A percentile compares a stretch with the other conserved stretches of the same genome.
Conservation (phyloP, 1,140 invertebrate genomes). For the Tetramorium alpestre region DNA sequence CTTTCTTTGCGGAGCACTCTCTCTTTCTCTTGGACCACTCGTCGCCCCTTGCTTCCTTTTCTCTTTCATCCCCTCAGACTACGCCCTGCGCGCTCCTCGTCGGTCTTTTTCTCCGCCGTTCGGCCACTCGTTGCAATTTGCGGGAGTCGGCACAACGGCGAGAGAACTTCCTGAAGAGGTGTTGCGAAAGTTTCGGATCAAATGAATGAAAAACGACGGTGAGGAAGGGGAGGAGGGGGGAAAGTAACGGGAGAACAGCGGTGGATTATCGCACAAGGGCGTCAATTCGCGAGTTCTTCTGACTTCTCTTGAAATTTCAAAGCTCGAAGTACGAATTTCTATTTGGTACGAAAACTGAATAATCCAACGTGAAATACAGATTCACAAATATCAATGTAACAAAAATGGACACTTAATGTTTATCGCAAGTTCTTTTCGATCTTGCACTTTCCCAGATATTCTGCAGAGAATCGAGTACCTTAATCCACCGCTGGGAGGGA, state of each 20-base stretch:
- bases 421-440: not conserved
- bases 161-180: slow-evolving; percentile 51
- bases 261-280: slow-evolving; percentile 27
- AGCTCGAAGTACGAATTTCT: not conserved
- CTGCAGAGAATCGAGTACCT: not conserved
- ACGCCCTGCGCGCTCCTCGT: not conserved
- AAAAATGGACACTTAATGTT: not conserved
- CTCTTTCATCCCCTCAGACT: not conserved
- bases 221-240: too few species aligned
- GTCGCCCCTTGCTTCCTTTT: slow-evolving; percentile 2
- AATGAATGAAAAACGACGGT: slow-evolving; percentile 48
- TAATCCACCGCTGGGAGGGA: slow-evolving; percentile 4
- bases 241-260: not conserved
- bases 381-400: not conserved
- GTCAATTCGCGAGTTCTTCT: not conserved
- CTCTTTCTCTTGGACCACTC: not conserved
- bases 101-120: slow-evolving; percentile 15
- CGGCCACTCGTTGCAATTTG: slow-evolving; percentile 50
- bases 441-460: not conserved
- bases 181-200: slow-evolving; percentile 55
- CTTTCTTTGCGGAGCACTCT: slow-evolving; percentile 15
- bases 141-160: slow-evolving; percentile 26
- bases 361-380: not conserved
- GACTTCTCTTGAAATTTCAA: not conserved
- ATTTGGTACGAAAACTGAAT: not conserved